These are phyloP conservation scores for Pterobdella sp. DNA, from an alignment of 2,888 invertebrate species.

Conservation along the genomic window DNA sequence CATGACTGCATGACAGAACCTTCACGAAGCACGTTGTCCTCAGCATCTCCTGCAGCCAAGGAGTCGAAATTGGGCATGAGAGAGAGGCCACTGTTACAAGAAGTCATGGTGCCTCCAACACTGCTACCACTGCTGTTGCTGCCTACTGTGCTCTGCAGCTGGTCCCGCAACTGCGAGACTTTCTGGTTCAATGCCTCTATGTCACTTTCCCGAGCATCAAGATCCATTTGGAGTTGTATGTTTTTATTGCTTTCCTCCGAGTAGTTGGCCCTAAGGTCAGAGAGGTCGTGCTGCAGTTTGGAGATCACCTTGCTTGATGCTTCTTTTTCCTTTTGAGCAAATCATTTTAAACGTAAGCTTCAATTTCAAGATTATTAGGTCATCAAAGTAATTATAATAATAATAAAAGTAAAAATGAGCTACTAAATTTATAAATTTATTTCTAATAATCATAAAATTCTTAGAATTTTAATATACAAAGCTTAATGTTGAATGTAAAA, in stretches of 20 bases:
- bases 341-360: no score
- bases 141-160: constrained; percentile 6
- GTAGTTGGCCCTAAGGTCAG: constrained; percentile 75
- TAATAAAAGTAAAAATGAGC: no score
- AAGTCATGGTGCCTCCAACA: constrained; percentile 9
- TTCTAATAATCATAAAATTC: no score
- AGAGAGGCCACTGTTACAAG: not conserved
- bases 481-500: no score
- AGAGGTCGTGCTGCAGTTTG: constrained; percentile 74
- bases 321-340: constrained; percentile 65
- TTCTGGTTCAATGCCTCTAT: constrained; percentile 79
- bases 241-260: constrained; percentile 56
- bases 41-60: not conserved
- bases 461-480: no score
- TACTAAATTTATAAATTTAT: no score
- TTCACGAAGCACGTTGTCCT: not conserved
- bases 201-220: constrained; percentile 91
- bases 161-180: constrained; percentile 61
- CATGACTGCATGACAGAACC: not conserved
- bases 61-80: not conserved
- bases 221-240: constrained; percentile 82
- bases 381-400: no score
- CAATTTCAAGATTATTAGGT: no score
- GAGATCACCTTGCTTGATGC: constrained; percentile 80
- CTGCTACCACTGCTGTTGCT: constrained; percentile 65